phyloP scores from a whole-genome alignment of 2,113 vertebrate species.

The Microtus montanus region DNA sequence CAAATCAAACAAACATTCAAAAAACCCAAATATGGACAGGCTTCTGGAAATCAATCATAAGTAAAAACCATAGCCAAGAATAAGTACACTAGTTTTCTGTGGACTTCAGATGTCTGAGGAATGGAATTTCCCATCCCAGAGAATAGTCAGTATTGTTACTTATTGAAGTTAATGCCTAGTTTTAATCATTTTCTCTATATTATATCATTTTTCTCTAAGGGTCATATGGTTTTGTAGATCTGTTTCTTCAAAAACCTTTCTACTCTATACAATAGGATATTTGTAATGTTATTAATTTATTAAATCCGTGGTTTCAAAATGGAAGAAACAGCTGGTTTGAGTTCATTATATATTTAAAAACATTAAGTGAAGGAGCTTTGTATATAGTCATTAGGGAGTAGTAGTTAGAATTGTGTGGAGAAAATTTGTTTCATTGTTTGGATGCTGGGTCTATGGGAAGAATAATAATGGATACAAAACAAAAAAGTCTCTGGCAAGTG shows the following conservation, averaged over 20 bases:
- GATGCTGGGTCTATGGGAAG: neutral
- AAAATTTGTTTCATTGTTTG: slow-evolving; percentile 34
- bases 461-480: neutral
- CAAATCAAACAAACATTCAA: neutral
- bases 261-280: neutral
- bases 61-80: neutral
- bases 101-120: neutral
- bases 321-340: neutral
- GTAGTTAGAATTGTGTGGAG: neutral
- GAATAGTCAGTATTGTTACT: neutral
- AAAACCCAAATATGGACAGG: neutral
- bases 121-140: neutral
- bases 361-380: neutral
- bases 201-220: slow-evolving; percentile 41
- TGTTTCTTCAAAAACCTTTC: slow-evolving; percentile 16
- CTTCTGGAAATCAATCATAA: neutral
- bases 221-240: neutral
- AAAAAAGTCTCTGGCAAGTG: neutral
- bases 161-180: neutral
- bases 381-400: neutral
- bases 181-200: neutral
- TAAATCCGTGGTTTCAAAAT: slow-evolving; percentile 15
- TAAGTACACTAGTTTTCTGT: neutral
- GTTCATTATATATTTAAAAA: neutral
- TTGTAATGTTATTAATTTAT: slow-evolving; percentile 7